phyloP scores from a whole-genome alignment of 2,797 vertebrate species.

The Danio jaintianensis region DNA sequence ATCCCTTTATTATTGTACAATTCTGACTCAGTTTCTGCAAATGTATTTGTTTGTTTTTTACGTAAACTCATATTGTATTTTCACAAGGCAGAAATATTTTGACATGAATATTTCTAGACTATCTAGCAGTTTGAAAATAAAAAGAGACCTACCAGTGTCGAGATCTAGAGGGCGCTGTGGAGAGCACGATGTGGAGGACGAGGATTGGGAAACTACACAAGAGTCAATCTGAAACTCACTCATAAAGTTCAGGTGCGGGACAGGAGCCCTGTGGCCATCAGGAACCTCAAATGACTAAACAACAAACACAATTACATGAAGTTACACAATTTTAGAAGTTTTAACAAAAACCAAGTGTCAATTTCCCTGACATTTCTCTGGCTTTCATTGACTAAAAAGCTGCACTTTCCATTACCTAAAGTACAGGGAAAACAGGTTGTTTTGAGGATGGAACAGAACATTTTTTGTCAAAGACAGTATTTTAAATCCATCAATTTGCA shows the following conservation, averaged over 20 bases:
- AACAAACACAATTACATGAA: background rate
- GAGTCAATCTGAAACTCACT: slow-evolving; percentile 76
- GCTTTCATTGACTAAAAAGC: no score
- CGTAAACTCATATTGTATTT: background rate
- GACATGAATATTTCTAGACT: background rate
- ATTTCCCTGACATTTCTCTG: no score
- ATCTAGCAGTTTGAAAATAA: background rate
- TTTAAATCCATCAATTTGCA: no score
- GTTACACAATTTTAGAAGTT: background rate
- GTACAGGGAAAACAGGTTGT: no score
- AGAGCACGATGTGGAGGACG: slow-evolving; percentile 64
- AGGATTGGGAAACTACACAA: slow-evolving; percentile 62
- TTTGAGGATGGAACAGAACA: no score
- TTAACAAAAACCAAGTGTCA: background rate
- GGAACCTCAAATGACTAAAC: slow-evolving; percentile 86
- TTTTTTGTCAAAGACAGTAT: no score
- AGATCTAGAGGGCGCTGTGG: slow-evolving; percentile 58
- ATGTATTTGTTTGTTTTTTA: background rate
- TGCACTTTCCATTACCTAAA: no score
- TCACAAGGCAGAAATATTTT: background rate
- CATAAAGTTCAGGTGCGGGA: slow-evolving; percentile 79
- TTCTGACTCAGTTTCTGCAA: background rate
- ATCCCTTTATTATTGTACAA: background rate
- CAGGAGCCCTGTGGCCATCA: slow-evolving; percentile 88
- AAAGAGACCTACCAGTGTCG: slow-evolving; percentile 65